Base-by-base conservation (phyloP, 2,113 vertebrate species). In the Brachionichthys hirsutus region DNA sequence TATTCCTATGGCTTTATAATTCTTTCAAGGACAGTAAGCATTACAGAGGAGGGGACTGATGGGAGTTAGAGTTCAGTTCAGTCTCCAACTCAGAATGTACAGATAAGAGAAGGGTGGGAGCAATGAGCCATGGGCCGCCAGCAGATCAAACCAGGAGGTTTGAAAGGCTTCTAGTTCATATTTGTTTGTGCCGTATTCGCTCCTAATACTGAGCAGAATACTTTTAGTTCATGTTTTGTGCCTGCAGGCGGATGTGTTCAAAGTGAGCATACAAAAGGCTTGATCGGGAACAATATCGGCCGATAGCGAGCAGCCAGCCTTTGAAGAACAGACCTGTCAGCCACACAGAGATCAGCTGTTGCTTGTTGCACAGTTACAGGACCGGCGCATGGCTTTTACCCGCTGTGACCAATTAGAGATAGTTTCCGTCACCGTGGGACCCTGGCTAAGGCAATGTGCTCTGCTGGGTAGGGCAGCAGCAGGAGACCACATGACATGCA, bases 321-420 rank as follows among this genome's bases (percentile, higher is more conserved):
- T 58, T 78, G 63, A 75, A 71, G 59, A 69, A 62, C 62, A 67
- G 54, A 79, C 56, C 57, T 67, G 80, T 74, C 62, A 73, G 4
- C 48, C 58, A 72, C 72, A 24, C 43, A 74, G 40, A 62, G 64
- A 84, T 62, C 69, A 78, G 72, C 59, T 55, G 64, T 43, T 60
- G 54, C 57, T 62, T 62, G 48, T 56, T 46, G 7, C 54, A 47
- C 35, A 49, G 73, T 48, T 68, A 67, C 54, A 42, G 52, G 54
- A 6, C 62, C 18, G 47, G 56, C 52, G 73, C 59, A 34, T 20
- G 30, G 48, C 24, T 62, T 19, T 58, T 13, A 82, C 78, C 68
- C 40, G 4, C 82, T 65, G 77, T 70, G 77, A 78, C 78, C 77
- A 86, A 85, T 85, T 84, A 85, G 50, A 82, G 62, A 72, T 35